phyloP scores from a whole-genome alignment of 2,113 vertebrate species.

The Myiozetetes cayanensis region DNA sequence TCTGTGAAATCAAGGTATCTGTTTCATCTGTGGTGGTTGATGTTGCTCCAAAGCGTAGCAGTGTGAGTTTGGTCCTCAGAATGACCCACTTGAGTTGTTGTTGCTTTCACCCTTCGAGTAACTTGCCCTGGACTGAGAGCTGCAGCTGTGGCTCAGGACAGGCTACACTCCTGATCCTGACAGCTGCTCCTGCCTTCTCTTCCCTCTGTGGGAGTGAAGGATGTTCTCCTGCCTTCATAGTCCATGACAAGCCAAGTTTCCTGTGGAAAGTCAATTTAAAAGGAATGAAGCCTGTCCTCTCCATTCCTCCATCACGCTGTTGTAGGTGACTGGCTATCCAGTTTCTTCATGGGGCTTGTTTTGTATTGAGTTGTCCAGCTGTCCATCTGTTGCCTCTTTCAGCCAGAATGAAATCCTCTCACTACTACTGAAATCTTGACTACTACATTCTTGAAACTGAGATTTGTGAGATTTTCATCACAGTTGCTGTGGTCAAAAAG shows the following conservation, averaged over 20 bases:
- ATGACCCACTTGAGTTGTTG: neutral
- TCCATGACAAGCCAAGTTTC: neutral
- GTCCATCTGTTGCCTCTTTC: neutral
- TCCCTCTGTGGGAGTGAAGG: accelerated
- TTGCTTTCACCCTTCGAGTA: neutral
- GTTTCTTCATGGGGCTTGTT: neutral
- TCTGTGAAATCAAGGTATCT: neutral
- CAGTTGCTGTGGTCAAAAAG: neutral
- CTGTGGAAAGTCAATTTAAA: neutral
- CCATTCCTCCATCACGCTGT: neutral
- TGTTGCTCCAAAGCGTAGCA: neutral
- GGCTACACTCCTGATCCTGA: neutral
- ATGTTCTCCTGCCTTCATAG: neutral
- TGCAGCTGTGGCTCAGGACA: neutral
- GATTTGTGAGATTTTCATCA: neutral
- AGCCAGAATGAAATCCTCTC: neutral
- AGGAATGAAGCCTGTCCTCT: neutral
- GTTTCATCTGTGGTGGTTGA: neutral
- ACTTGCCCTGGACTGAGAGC: neutral
- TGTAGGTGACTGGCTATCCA: neutral
- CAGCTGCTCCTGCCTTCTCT: neutral
- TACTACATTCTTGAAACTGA: accelerated
- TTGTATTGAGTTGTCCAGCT: neutral
- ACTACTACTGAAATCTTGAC: neutral
- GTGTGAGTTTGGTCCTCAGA: neutral